Conservation (phyloP, 2,797 vertebrate species). For the Sternotherus odoratus region DNA sequence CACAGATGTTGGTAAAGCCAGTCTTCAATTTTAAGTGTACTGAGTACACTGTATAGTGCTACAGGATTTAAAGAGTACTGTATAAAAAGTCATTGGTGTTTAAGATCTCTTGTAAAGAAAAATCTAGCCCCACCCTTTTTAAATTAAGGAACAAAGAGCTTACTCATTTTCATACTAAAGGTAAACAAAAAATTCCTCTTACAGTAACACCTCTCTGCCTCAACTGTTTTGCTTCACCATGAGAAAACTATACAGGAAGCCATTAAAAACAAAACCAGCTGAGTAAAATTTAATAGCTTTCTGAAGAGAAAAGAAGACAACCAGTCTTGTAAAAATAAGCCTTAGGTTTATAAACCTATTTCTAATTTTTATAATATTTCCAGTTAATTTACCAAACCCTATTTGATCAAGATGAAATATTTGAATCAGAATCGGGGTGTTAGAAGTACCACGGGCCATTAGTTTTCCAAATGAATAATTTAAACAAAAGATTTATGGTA, state of each 20-base stretch:
- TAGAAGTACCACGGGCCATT: no score
- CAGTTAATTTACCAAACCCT: not conserved
- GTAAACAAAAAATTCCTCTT: not conserved
- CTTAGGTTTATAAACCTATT: not conserved
- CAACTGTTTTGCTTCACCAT: not conserved
- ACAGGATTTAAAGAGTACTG: not conserved
- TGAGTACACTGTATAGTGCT: rapidly evolving
- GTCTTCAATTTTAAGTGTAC: not conserved
- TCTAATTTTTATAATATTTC: not conserved
- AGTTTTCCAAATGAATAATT: not conserved
- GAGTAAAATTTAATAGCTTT: not conserved
- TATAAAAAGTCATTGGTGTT: not conserved
- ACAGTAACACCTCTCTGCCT: not conserved
- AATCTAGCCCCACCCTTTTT: not conserved
- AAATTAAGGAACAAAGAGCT: rapidly evolving
- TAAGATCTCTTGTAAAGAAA: not conserved
- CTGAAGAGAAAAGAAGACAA: not conserved
- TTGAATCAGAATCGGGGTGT: not conserved
- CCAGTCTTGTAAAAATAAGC: not conserved
- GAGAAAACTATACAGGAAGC: not conserved
- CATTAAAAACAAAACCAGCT: not conserved
- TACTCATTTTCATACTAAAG: not conserved
- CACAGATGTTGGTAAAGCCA: rapidly evolving
- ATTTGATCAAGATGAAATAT: not conserved
- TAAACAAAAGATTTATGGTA: not conserved